phyloP scores from a whole-genome alignment of 2,888 invertebrate genomes.

The Sussaba pulchella region DNA sequence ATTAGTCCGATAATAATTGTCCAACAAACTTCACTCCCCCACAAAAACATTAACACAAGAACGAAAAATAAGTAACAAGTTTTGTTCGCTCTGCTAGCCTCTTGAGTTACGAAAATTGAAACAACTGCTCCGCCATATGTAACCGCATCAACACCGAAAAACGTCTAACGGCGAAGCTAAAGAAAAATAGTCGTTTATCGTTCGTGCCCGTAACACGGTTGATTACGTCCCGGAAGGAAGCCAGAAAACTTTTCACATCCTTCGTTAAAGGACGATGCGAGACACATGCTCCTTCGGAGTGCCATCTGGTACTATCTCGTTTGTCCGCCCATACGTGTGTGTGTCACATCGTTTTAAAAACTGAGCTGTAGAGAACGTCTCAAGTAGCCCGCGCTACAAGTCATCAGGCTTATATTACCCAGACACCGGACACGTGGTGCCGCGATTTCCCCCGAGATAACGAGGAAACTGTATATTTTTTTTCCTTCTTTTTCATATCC shows the following conservation, averaged over 20 bases:
- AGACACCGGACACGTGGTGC: constrained; percentile 18
- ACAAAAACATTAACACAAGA: no score
- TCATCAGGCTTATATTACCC: constrained; percentile 10
- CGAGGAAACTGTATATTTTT: constrained; percentile 8
- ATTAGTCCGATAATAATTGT: no score
- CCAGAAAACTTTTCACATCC: constrained; percentile 45
- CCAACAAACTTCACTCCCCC: no score
- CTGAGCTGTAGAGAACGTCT: not conserved
- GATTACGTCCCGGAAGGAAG: constrained; percentile 50
- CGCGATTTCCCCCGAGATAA: constrained; percentile 5
- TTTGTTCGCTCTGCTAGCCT: no score
- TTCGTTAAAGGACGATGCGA: constrained; percentile 13
- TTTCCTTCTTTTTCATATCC: constrained; percentile 22
- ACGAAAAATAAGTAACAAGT: no score
- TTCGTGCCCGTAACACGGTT: not conserved
- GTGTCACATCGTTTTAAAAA: not conserved
- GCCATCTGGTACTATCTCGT: not conserved
- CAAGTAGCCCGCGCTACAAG: not conserved
- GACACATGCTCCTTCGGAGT: not conserved
- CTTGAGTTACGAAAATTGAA: no score
- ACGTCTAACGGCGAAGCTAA: not conserved
- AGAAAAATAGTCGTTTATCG: not conserved
- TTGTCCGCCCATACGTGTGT: constrained; percentile 2
- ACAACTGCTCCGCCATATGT: no score
- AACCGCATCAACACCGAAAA: no score